Evolutionary conservation across 1,140 invertebrate species (phyloP), one percentile per base, ranked within the genome.

Genomic region (Vanessa tameamea): DNA sequence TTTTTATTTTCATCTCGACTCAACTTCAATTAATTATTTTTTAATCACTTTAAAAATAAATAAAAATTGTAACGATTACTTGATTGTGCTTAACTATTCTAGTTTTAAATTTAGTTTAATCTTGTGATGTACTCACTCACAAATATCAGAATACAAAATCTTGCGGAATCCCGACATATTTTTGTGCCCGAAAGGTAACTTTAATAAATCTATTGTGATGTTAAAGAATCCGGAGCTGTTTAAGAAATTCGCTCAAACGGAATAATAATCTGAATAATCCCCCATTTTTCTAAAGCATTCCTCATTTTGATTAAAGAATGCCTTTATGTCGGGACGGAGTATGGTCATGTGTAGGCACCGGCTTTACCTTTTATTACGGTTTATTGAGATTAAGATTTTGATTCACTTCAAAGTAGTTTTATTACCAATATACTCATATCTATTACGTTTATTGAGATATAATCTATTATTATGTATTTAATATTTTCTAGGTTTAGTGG

Each of bases 241-340:
- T 59, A 6, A 59, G n/a, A 26, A 14, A n/a, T 7, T 59, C 55
- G 23, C 23, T 59, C 20, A 20, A 59, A 59, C 55, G 55, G 23
- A 59, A 59, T 59, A 59, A 59, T n/a, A 59, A 59, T 59, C 55
- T n/a, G 20, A 59, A 59, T n/a, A 59, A 59, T 59, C 55, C 23
- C 55, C 12, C 20, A 11, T 26, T 59, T 59, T 59, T 59, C 15
- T 55, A 14, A 59, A 14, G 23, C 55, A 59, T 59, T 59, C 55
- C 14, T 31, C 23, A 59, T 59, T 59, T 59, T 15, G 55, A 20
- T 23, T 20, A 51, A 51, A 20, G 20, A 59, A 59, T 59, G 8
- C 55, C 23, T 59, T 59, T 59, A 26, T 59, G 12, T 20, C 9
- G 55, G 20, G 4, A 1, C 55, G 2, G 23, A 13, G 6, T 53